Base-by-base conservation (phyloP, 2,888 invertebrate species). In the Synergus gifuensis region DNA sequence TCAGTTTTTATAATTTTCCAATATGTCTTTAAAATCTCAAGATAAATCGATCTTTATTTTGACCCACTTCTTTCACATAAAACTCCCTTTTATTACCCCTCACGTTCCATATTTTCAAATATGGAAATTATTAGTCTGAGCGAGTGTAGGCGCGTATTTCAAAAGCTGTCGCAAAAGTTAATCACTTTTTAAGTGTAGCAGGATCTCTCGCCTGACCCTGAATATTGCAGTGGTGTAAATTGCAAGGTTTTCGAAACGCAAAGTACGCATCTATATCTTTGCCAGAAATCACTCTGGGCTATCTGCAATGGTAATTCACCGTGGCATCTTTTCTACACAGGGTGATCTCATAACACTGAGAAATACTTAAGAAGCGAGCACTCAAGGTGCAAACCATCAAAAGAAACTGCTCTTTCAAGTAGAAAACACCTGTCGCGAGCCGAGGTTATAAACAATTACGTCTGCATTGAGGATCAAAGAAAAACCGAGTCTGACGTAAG, bases 231-330 rank as follows among this genome's bases (percentile, higher is more conserved):
- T 46, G 77, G 28, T 63, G 63, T 36, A 62, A 76, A 67, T 12
- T 67, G 77, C 77, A 77, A 77, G 77, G 36, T 40, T 64, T 77
- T 63, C 18, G 44, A 76, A 36, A 22, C 62, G 62, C 36, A 76
- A 40, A 73, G 73, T 78, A 69, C 67, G 69, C 79, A 73, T 81
- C 78, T 81, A 83, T 81, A 83, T 83, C 81, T 63, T 14, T 60
- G 54, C 76, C 28, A 67, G 66, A 63, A 79, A 81, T 78, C 79
- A 63, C 76, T 64, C 77, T 40, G 64, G 62, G 66, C 42, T 73
- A 73, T 81, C 81, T 77, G 78, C 79, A 79, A 79, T 77, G 81
- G 78, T 79, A 81, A 83, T 81, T 78, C 79, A 69, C 82, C n/a
- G 63, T 42, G 22, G 44, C 46, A 14, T 67, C 44, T 67, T 67